Base-by-base conservation (phyloP, 2,797 vertebrate species). In the Poeciliopsis paucimaculata region DNA sequence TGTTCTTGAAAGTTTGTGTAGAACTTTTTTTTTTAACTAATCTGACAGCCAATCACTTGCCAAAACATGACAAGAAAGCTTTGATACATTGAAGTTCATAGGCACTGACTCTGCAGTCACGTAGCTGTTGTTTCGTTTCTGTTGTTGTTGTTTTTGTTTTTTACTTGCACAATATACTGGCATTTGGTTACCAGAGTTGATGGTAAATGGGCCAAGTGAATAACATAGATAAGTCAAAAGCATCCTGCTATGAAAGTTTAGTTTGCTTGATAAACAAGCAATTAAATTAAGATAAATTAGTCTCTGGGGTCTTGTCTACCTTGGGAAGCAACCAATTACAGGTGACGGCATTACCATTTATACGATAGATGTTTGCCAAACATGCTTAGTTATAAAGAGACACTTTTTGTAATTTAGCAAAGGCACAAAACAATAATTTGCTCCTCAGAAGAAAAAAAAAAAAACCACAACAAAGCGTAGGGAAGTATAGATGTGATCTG, bases 391-490 rank as follows among this genome's bases (percentile, higher is more conserved):
- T 76, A 78, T 20, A 81, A 77, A 51, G 45, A 49, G 16, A 64
- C 11, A 53, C n/a, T 64, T 2, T 68, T 39, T 80, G 18, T 66
- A 51, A 82, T 83, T 51, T 87, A 68, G 46, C 64, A 60, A 57
- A 62, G 47, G 76, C 11, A 57, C 12, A 46, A 49, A 84, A 39
- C n/a, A 76, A 47, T 49, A 49, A 78, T 79, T 86, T 84, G 47
- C 62, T 81, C 46, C 70, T 15, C 23, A 16, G 62, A 60, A 86
- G 60, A 53, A 28, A 57, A 53, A 28, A 57, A 57, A n/a, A 57
- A 53, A 80, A 82, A 81, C 68, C 66, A 77, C 53, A 87, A 77
- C 47, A 86, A 83, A 76, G 10, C 64, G 49, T 43, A 47, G 47
- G 13, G 57, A 34, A 70, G 77, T 68, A 55, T 60, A 41, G 46